Evolutionary conservation across 2,888 invertebrate species (phyloP), one percentile per base, ranked within the genome.

Genomic region (Fragum fragum): DNA sequence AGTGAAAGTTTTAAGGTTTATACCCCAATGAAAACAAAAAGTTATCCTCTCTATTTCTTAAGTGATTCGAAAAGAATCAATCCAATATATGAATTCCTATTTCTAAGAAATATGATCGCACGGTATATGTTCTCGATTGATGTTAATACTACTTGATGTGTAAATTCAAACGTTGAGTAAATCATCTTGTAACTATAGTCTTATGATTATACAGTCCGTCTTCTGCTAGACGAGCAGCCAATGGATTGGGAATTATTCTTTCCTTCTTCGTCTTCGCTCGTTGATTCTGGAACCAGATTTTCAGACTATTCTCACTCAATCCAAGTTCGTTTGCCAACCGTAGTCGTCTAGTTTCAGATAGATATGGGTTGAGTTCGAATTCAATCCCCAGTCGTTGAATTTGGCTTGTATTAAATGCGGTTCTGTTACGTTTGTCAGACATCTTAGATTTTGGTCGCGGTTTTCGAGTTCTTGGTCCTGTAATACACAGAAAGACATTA

Each of bases 241-340:
- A 95, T 0, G 97, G 97, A 95, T 98, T 97, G 92, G 93, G 90
- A n/a, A n/a, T n/a, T 89, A 97, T 96, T 0, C 96, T 42, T 16
- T 96, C 81, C 94, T 99, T 99, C 96, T 99, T 99, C 95, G 98
- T 97, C 95, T 99, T 99, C 85, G 99, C 99, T 18, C 99, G 96
- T 94, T 99, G 98, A 95, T 99, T 99, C 97, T 96, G 98, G 95
- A 98, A 98, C 98, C 98, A 98, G 95, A 98, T 98, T 95, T 98
- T 98, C 90, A 96, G 99, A 95, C 99, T 99, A 0, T 98, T 98
- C 94, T 99, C 99, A 91, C 98, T 98, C 81, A 99, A 96, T 0
- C 98, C 97, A 78, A 99, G 95, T 91, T 99, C 98, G 1, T 96
- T 96, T n/a, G 99, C 98, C 85, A 99, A 95, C 87, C 97, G 97